phyloP scores from a whole-genome alignment of 2,888 invertebrate genomes.

The Harpalus rufipes region DNA sequence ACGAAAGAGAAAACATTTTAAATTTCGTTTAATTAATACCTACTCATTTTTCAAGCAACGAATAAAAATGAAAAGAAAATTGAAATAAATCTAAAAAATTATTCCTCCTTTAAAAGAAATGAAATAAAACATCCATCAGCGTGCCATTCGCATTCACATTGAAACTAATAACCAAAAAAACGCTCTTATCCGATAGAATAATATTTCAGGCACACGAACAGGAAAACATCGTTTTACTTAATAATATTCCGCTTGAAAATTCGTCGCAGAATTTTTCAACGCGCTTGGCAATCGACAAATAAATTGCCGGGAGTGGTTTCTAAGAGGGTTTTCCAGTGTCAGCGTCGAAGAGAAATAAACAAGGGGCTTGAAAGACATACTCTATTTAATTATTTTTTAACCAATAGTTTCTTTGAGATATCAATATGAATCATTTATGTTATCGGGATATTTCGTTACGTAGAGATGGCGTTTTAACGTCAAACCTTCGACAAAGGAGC shows the following conservation, averaged over 20 bases:
- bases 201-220: conserved; percentile 7
- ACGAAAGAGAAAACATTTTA: background rate
- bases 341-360: background rate
- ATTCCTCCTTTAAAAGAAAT: conserved; percentile 23
- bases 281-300: conserved; percentile 31
- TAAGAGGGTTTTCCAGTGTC: conserved; percentile 7
- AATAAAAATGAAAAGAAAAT: conserved; percentile 19
- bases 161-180: conserved; percentile 33
- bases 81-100: conserved; percentile 21
- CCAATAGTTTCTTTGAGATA: too few species aligned
- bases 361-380: background rate
- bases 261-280: conserved; percentile 30
- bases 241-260: conserved; percentile 29
- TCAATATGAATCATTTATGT: too few species aligned
- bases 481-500: too few species aligned
- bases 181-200: conserved; percentile 27
- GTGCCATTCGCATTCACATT: conserved; percentile 1
- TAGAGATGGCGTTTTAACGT: too few species aligned
- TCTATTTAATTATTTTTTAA: background rate
- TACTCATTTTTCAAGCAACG: background rate
- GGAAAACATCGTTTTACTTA: conserved; percentile 36
- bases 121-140: conserved; percentile 11
- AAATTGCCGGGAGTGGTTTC: conserved; percentile 35
- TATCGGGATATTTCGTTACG: too few species aligned
- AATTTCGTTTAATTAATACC: background rate